A percentile compares a stretch with the other conserved stretches of the same genome.
Evolutionary conservation across 2,797 vertebrate species (phyloP).

Genomic region (Gadopsis marmoratus): DNA sequence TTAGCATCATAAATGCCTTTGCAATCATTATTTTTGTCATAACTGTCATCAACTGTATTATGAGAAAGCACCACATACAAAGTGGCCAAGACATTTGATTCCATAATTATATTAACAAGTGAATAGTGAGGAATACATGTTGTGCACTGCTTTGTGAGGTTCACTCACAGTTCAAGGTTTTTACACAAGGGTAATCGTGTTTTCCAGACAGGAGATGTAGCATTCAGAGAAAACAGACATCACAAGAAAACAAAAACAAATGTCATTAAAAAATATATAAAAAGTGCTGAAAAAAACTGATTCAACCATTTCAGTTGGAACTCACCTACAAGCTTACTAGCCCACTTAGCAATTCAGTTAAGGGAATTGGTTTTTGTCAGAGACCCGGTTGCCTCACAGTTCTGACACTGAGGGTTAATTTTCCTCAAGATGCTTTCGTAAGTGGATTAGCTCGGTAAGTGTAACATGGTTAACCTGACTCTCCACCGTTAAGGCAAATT

Average conservation of each 20-base stretch:
- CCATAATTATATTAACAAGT: conserved; percentile 41
- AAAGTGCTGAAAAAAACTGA: not conserved
- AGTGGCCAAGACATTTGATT: conserved; percentile 18
- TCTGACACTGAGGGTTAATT: conserved; percentile 20
- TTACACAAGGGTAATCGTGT: conserved; percentile 8
- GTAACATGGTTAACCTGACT: conserved; percentile 5
- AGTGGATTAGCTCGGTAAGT: conserved; percentile 7
- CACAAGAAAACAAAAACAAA: conserved; percentile 4
- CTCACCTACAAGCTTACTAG: not conserved
- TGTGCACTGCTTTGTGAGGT: conserved; percentile 11
- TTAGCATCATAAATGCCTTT: conserved; percentile 32
- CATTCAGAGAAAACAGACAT: conserved; percentile 3
- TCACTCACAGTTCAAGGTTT: conserved; percentile 40
- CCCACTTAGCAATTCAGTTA: not conserved
- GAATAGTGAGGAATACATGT: conserved; percentile 22
- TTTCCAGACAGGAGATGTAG: conserved; percentile 11
- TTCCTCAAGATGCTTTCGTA: not conserved
- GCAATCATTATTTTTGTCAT: conserved; percentile 39
- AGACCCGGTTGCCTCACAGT: not conserved
- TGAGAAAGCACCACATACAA: conserved; percentile 17
- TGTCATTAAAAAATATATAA: not conserved
- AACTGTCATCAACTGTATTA: conserved; percentile 36
- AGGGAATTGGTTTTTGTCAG: conserved; percentile 4
- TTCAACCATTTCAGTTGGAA: not conserved
- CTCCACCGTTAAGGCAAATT: not conserved